phyloP scores from a whole-genome alignment of 2,888 invertebrate species.

The Drepanosiphum platanoidis region DNA sequence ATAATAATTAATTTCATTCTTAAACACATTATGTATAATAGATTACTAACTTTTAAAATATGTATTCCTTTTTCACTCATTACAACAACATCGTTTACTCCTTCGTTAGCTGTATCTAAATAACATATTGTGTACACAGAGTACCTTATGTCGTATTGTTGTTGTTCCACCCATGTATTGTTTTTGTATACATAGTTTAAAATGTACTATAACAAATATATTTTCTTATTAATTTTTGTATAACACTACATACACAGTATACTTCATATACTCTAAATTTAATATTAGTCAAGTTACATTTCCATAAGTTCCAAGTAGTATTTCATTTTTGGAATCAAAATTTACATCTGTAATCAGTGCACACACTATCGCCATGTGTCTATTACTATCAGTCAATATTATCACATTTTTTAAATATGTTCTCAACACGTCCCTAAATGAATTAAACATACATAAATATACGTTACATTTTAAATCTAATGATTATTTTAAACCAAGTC shows the following conservation, averaged over 20 bases:
- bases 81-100: slow-evolving; percentile 74
- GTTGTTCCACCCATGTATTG: slow-evolving; percentile 68
- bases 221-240: neutral
- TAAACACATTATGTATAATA: neutral
- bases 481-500: slow-evolving; percentile 8
- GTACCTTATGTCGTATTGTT: slow-evolving; percentile 68
- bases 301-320: slow-evolving; percentile 76
- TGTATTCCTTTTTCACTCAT: slow-evolving; percentile 75
- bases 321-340: slow-evolving; percentile 77
- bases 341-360: slow-evolving; percentile 76
- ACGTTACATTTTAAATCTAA: slow-evolving; percentile 7
- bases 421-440: slow-evolving; percentile 69
- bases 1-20: neutral
- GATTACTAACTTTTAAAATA: slow-evolving; percentile 72
- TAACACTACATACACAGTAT: too few relatives aligned
- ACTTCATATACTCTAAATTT: neutral
- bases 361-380: slow-evolving; percentile 73
- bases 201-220: slow-evolving; percentile 68
- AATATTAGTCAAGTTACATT: slow-evolving; percentile 68
- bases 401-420: slow-evolving; percentile 69
- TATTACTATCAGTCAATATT: slow-evolving; percentile 70
- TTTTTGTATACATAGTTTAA: slow-evolving; percentile 70
- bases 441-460: too few relatives aligned
- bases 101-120: slow-evolving; percentile 75
- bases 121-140: slow-evolving; percentile 74